phyloP scores from a whole-genome alignment of 2,113 vertebrate genomes.

The Emydocephalus ijimae region DNA sequence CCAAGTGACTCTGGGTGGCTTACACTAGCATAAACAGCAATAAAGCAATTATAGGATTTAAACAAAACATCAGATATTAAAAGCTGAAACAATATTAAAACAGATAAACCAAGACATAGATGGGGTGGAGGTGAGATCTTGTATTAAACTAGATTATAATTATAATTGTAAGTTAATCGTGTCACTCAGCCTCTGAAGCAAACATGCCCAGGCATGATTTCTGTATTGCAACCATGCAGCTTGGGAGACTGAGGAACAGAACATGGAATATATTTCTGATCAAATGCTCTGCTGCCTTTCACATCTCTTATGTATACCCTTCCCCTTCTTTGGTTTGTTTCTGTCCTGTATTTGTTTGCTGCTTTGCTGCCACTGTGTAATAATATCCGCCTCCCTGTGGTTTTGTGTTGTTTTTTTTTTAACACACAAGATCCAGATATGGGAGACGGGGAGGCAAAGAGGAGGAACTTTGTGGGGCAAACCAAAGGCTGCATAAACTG shows the following conservation, averaged over 20 bases:
- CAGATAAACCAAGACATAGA: background rate
- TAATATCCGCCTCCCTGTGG: background rate
- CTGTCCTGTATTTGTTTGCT: background rate
- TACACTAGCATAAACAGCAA: background rate
- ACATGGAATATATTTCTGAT: background rate
- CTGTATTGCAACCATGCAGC: constrained; percentile 5
- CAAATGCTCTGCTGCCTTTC: background rate
- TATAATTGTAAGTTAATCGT: background rate
- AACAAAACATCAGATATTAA: background rate
- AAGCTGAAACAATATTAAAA: background rate
- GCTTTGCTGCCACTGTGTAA: background rate
- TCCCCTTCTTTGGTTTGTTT: background rate
- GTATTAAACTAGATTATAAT: background rate
- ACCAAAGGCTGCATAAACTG: background rate
- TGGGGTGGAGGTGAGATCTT: background rate
- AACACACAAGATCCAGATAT: background rate
- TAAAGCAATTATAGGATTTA: background rate
- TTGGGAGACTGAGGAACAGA: background rate
- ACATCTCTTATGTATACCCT: background rate
- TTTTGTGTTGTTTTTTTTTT: background rate
- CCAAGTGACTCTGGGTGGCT: background rate
- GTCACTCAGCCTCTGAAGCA: background rate
- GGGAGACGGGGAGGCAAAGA: too few species aligned
- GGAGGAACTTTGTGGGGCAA: background rate
- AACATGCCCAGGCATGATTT: background rate